A percentile compares a stretch with the other conserved stretches of the same genome.
These are phyloP conservation scores for Noctua janthe DNA, from an alignment of 2,888 invertebrate genomes.

Conservation along the genomic window DNA sequence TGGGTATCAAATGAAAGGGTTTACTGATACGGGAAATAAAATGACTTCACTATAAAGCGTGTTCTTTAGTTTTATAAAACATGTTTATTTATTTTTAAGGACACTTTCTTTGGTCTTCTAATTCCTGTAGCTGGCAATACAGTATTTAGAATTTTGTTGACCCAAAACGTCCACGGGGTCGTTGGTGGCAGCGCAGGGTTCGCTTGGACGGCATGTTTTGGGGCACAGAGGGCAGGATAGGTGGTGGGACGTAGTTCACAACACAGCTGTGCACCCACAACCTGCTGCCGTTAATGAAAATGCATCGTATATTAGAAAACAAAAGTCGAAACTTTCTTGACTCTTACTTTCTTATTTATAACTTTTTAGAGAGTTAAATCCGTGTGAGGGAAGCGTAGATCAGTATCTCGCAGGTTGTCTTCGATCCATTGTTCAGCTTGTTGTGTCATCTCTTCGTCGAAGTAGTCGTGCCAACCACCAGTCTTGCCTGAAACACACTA, in stretches of 20 bases:
- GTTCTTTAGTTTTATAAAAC: too few relatives aligned
- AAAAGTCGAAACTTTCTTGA: not conserved
- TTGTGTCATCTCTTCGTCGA: conserved; percentile 90
- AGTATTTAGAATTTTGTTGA: not conserved
- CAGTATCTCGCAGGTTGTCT: conserved; percentile 87
- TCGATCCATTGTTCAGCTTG: conserved; percentile 92
- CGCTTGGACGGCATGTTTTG: not conserved
- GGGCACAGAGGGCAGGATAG: not conserved
- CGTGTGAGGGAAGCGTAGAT: conserved; percentile 84
- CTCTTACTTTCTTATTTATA: not conserved
- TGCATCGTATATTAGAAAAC: not conserved
- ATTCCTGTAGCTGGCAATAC: not conserved
- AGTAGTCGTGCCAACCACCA: conserved; percentile 47
- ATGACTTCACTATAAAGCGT: too few relatives aligned
- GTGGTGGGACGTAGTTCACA: not conserved
- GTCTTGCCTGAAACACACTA: conserved; percentile 29
- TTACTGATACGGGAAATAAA: too few relatives aligned
- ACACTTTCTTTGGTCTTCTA: too few relatives aligned
- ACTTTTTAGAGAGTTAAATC: conserved; percentile 6
- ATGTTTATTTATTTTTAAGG: too few relatives aligned
- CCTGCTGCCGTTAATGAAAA: not conserved
- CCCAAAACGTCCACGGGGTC: not conserved
- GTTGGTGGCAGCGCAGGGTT: not conserved
- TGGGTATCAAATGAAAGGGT: too few relatives aligned
- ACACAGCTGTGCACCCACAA: not conserved